A percentile compares a stretch with the other conserved stretches of the same genome.
phyloP scores from a whole-genome alignment of 2,113 vertebrate species.

The Malurus cyaneus region DNA sequence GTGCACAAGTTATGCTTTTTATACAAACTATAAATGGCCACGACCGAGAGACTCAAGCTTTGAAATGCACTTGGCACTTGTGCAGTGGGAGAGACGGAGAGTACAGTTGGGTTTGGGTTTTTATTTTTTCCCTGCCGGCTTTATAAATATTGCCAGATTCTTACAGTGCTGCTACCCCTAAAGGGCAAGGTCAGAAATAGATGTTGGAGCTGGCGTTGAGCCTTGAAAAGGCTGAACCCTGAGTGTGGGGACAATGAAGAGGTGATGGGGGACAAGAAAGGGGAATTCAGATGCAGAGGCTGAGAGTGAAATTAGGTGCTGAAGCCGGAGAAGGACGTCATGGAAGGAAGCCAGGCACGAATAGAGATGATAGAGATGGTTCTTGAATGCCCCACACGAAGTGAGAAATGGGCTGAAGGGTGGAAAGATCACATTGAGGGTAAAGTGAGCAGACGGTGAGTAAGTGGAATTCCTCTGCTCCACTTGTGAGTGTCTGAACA shows the following conservation, averaged over 20 bases:
- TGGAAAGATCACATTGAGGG: neutral
- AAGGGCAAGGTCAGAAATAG: neutral
- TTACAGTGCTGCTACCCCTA: neutral
- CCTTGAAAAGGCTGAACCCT: neutral
- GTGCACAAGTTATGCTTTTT: slow-evolving; percentile 54
- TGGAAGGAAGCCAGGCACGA: neutral
- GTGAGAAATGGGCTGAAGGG: neutral
- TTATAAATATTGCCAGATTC: neutral
- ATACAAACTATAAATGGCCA: slow-evolving; percentile 61
- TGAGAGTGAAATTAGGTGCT: neutral
- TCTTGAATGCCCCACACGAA: neutral
- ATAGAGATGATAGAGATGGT: neutral
- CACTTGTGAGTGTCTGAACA: neutral
- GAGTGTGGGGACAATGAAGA: neutral
- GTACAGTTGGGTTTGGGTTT: neutral
- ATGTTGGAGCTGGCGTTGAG: neutral
- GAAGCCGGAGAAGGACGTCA: neutral
- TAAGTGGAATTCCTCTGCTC: slow-evolving; percentile 1
- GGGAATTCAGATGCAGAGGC: neutral
- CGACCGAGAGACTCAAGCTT: neutral
- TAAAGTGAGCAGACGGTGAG: neutral
- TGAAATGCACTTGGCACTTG: neutral
- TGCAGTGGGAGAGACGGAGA: neutral
- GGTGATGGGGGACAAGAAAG: neutral
- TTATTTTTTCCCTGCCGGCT: neutral